These are phyloP conservation scores for Intellagama lesueurii DNA, from an alignment of 2,797 vertebrate genomes.

Conservation along the genomic window DNA sequence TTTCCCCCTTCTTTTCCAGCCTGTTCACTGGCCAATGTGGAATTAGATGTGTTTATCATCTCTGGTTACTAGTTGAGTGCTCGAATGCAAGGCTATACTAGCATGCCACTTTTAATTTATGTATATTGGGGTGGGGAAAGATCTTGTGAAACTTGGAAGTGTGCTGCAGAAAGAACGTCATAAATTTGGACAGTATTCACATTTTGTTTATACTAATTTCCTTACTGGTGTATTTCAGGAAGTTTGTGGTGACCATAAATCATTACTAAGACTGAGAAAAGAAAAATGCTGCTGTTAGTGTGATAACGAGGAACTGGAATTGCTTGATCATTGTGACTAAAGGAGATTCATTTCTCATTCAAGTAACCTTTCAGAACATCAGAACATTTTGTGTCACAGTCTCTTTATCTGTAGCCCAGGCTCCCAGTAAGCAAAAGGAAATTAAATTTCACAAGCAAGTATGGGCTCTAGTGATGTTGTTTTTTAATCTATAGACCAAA, in stretches of 20 bases:
- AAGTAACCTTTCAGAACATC: conserved; percentile 44
- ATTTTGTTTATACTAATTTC: conserved; percentile 31
- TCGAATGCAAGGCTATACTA: background rate
- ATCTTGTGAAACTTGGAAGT: conserved; percentile 17
- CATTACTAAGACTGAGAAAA: conserved; percentile 10
- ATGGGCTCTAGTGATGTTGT: background rate
- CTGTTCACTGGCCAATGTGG: background rate
- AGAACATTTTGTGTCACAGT: conserved; percentile 47
- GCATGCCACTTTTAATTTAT: background rate
- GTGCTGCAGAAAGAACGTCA: conserved; percentile 23
- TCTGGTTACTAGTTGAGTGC: background rate
- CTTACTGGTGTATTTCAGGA: conserved; percentile 27
- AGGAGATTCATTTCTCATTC: conserved; percentile 44
- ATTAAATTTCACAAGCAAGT: conserved; percentile 5
- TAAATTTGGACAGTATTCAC: conserved; percentile 2
- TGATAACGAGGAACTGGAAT: conserved; percentile 27
- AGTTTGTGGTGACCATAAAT: conserved; percentile 35
- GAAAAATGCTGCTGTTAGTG: conserved; percentile 14
- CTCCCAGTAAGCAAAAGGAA: conserved; percentile 52
- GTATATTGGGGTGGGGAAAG: background rate
- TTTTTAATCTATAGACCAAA: background rate
- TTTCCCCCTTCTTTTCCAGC: background rate
- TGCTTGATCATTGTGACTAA: conserved; percentile 70
- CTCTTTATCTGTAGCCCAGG: conserved; percentile 28
- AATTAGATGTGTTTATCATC: background rate